phyloP scores from a whole-genome alignment of 2,113 vertebrate species.

The Elephantulus edwardii region DNA sequence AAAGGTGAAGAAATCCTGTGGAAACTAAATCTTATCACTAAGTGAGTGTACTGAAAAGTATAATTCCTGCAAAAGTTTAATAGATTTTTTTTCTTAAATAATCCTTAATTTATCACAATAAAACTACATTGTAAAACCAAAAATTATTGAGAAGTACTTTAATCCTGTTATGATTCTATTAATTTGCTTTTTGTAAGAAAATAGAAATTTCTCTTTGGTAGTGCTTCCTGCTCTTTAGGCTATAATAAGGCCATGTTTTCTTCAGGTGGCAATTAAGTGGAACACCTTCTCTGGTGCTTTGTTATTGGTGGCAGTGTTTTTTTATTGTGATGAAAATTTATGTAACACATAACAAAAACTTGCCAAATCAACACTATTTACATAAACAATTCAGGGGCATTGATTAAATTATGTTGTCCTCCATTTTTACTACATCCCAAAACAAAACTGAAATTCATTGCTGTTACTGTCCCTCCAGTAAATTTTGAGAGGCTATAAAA shows the following conservation, averaged over 20 bases:
- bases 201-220: conserved; percentile 29
- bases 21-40: not conserved
- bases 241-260: conserved; percentile 16
- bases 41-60: not conserved
- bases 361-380: not conserved
- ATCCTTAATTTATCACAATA: not conserved
- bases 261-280: conserved; percentile 2
- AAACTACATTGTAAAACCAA: conserved; percentile 45
- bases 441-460: no score
- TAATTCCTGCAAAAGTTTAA: not conserved
- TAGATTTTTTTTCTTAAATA: conserved; percentile 11
- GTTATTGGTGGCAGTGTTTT: not conserved
- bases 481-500: no score
- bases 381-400: not conserved
- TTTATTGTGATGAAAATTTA: conserved; percentile 8
- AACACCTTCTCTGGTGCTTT: not conserved
- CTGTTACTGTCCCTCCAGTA: no score
- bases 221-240: not conserved
- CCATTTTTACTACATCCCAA: conserved; percentile 48
- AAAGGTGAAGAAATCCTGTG: not conserved
- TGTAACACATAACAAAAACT: not conserved
- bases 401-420: not conserved
- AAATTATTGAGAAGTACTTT: conserved; percentile 23
- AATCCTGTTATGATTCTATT: not conserved
- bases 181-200: conserved; percentile 5